These are phyloP conservation scores for Diloba caeruleocephala DNA, from an alignment of 2,888 invertebrate species.

Conservation along the genomic window DNA sequence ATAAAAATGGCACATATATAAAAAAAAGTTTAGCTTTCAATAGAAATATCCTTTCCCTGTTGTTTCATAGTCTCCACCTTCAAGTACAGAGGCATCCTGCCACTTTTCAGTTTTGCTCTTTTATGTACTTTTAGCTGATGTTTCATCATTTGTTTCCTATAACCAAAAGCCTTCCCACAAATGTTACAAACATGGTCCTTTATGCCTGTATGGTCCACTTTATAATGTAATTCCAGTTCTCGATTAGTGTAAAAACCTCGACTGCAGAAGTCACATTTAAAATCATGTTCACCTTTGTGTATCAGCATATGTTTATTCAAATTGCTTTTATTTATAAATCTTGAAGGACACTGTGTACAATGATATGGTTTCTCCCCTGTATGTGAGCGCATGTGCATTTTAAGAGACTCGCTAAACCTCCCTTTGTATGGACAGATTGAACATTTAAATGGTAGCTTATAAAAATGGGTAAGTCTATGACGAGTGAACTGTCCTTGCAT, in stretches of 20 bases:
- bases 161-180: slow-evolving; percentile 82
- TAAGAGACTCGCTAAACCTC: slow-evolving; percentile 76
- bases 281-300: slow-evolving; percentile 72
- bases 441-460: slow-evolving; percentile 77
- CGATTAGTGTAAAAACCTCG: slow-evolving; percentile 76
- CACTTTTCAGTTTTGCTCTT: slow-evolving; percentile 74
- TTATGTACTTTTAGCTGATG: slow-evolving; percentile 83
- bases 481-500: slow-evolving; percentile 71
- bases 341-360: slow-evolving; percentile 75
- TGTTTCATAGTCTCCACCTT: slow-evolving; percentile 69
- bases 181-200: slow-evolving; percentile 78
- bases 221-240: slow-evolving; percentile 75
- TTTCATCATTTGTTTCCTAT: slow-evolving; percentile 83
- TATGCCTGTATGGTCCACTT: slow-evolving; percentile 79
- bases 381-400: slow-evolving; percentile 82
- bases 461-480: slow-evolving; percentile 79
- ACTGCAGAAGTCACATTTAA: slow-evolving; percentile 77
- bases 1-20: too few relatives aligned
- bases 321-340: slow-evolving; percentile 81
- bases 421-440: slow-evolving; percentile 79
- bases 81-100: slow-evolving; percentile 78
- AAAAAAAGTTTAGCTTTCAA: slow-evolving; percentile 18
- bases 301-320: slow-evolving; percentile 77
- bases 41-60: slow-evolving; percentile 48
- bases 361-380: slow-evolving; percentile 83